Conservation (phyloP, 2,888 invertebrate genomes). For the Perizoma flavofasciatum region DNA sequence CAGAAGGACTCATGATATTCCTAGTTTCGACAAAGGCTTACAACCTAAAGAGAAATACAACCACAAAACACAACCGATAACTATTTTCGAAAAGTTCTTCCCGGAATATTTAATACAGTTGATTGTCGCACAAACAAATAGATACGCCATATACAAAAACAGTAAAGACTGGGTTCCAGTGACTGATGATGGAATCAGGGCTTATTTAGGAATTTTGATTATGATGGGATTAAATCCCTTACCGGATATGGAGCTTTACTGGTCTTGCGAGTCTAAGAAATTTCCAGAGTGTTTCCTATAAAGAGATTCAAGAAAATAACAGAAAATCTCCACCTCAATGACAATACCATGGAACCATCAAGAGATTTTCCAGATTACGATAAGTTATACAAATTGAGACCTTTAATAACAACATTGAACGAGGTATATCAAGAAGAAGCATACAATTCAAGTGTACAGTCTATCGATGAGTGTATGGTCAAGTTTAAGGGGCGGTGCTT, state of each 20-base stretch:
- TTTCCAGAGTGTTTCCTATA: slow-evolving; percentile 32
- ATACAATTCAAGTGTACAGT: too few species aligned
- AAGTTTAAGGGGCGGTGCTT: too few species aligned
- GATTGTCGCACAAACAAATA: neutral
- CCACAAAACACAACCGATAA: too few species aligned
- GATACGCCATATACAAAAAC: slow-evolving; percentile 1
- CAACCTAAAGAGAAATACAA: too few species aligned
- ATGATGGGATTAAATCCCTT: slow-evolving; percentile 41
- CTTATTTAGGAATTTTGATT: slow-evolving; percentile 36
- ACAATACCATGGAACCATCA: slow-evolving; percentile 35
- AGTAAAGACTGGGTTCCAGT: slow-evolving; percentile 24
- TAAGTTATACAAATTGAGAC: slow-evolving; percentile 40
- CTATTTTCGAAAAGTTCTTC: too few species aligned
- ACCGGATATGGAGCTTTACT: slow-evolving; percentile 40
- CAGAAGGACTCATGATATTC: too few species aligned
- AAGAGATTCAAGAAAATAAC: slow-evolving; percentile 41
- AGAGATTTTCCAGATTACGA: slow-evolving; percentile 33
- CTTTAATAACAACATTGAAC: too few species aligned
- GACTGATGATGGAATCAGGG: slow-evolving; percentile 30
- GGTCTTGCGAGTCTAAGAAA: slow-evolving; percentile 42
- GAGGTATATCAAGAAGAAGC: too few species aligned
- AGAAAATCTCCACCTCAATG: slow-evolving; percentile 41
- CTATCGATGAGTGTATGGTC: too few species aligned
- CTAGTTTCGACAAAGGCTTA: too few species aligned
- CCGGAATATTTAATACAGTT: too few species aligned